Evolutionary conservation across 2,888 invertebrate genomes (phyloP), one percentile per base, ranked within the genome.

Genomic region (Agrochola macilenta): DNA sequence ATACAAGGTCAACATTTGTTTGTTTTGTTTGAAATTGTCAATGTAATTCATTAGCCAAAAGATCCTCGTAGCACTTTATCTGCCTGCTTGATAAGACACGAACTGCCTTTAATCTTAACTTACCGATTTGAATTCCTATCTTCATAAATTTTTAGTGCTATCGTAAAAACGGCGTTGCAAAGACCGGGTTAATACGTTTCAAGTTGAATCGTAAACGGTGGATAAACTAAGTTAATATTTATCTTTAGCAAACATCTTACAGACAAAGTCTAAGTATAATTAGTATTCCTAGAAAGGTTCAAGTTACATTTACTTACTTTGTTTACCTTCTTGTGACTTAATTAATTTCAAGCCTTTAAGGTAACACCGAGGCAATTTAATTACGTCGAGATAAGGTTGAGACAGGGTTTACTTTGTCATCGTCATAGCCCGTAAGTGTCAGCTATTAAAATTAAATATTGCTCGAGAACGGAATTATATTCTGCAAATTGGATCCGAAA

Each of bases 221-320:
- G 75, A 86, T 87, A 83, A 84, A 78, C 78, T 80, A 76, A 87
- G 86, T 80, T 88, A 88, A 85, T 66, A 77, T 76, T 88, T 89
- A 89, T 89, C 87, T 87, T 60, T 60, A 71, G 61, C 71, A 78
- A 85, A 82, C 72, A 87, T 88, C 82, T 87, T 71, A 66, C 20
- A 46, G 20, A 49, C 76, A 60, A 78, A 79, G 72, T 71, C 68
- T 80, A 35, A 30, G 30, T 35, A 63, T 83, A 81, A 82, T 79
- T 81, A 79, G 82, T 84, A 86, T 84, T 78, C 78, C 69, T 74
- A 74, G 78, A 84, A 82, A 74, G 74, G 57, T 65, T 74, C 76
- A 79, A 71, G 66, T 79, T 71, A 78, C 78, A 74, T 74, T 80
- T 69, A 74, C 76, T 74, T 66, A 76, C 72, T 87, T 73, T 83